A percentile compares a stretch with the other conserved stretches of the same genome.
These are phyloP conservation scores for Monochamus saltuarius DNA, from an alignment of 1,140 invertebrate species.

Conservation along the genomic window DNA sequence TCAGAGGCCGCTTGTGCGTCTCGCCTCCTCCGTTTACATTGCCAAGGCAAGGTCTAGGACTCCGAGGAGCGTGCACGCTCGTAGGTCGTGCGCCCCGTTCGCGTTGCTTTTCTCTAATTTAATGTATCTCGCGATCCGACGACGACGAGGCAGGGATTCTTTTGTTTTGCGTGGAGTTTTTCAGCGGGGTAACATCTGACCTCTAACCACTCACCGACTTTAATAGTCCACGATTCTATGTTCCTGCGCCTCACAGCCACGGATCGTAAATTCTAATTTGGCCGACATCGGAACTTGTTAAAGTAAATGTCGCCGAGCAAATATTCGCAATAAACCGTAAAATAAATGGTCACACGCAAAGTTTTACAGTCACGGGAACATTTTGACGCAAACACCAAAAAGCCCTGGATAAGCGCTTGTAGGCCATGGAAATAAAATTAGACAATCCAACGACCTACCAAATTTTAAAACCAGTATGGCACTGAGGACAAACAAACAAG, in stretches of 20 bases:
- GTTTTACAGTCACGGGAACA: too few relatives aligned
- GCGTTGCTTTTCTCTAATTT: conserved; percentile 19
- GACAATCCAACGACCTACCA: not conserved
- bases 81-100: conserved; percentile 19
- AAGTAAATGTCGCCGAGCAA: too few relatives aligned
- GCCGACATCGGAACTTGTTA: too few relatives aligned
- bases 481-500: too few relatives aligned
- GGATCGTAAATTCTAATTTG: conserved; percentile 12
- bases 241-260: not conserved
- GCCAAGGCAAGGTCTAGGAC: conserved; percentile 10
- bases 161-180: conserved; percentile 10
- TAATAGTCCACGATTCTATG: conserved; percentile 16
- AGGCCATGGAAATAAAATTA: too few relatives aligned
- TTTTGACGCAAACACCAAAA: too few relatives aligned
- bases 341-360: too few relatives aligned
- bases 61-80: conserved; percentile 20
- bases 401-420: too few relatives aligned
- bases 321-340: too few relatives aligned
- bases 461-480: too few relatives aligned
- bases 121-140: conserved; percentile 10
- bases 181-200: conserved; percentile 6
- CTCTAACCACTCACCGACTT: conserved; percentile 11
- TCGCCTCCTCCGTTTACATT: not conserved
- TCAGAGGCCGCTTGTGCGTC: not conserved
- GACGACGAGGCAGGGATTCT: not conserved